Evolutionary conservation across 2,888 invertebrate genomes (phyloP), one percentile per base, ranked within the genome.

Genomic region (Drosophila monieri): DNA sequence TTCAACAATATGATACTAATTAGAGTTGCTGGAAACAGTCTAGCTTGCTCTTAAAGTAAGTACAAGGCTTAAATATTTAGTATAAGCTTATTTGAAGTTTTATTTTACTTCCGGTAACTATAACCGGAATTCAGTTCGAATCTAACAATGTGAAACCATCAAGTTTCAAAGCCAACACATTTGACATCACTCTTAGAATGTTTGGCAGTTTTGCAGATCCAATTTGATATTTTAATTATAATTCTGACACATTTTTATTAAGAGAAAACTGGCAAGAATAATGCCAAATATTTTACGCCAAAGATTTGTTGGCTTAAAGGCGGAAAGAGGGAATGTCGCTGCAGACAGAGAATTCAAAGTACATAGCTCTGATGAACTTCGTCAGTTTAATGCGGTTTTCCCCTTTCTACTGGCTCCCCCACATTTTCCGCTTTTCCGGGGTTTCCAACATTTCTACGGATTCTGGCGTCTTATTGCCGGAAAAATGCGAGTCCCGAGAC

Each of bases 231-330:
- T 27, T 27, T 27, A 27, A 9, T 27, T 27, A 27, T 27, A 2
- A 27, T 9, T 27, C 9, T 9, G 2, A 9, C 12, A 12, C 12
- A 12, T 12, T 32, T 32, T 5, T 32, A 3, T 32, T 12, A 12
- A 5, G 4, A n/a, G n/a, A 6, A n/a, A 35, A n/a, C 35, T 35
- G n/a, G 2, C 6, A 1, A n/a, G 14, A 35, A n/a, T 35, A 35
- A 14, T 35, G 35, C 35, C 14, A n/a, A 35, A 35, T 14, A 35
- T n/a, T n/a, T 35, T 35, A 5, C n/a, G 35, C 14, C n/a, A 14
- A n/a, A 35, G 35, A 32, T n/a, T 32, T 32, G 53, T 65, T 67
- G 65, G 67, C 56, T 61, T 53, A 55, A 59, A 65, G 41, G 15
- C 39, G 39, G 21, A 23, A 23, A 23, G 21, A 15, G 15, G 15